Evolutionary conservation across 1,140 invertebrate species (phyloP), one percentile per base, ranked within the genome.

Genomic region (Pseudomyrmex gracilis): DNA sequence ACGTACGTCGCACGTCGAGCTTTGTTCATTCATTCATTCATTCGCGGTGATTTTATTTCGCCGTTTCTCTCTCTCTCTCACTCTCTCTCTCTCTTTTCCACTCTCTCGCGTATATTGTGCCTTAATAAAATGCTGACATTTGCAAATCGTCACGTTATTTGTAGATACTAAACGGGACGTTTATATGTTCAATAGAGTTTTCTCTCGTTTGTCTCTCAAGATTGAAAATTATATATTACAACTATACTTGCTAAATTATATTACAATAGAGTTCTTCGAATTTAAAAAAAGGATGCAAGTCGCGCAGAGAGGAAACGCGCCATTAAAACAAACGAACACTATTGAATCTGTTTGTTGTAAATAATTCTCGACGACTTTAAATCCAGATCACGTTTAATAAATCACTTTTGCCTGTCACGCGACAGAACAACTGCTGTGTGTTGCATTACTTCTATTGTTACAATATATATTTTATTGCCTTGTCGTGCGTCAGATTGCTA

Each of bases 371-470:
- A 45, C 47, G 43, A 76, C 61, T 67, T 80, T 68, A 70, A 47
- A 47, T 58, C 70, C 76, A 20, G 53, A 80, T 80, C 66, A 67
- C 66, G 43, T 80, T 80, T 70, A n/a, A 80, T 68, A 55, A 57
- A 78, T 78, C 64, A 68, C 10, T 57, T 68, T 68, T 68, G 47
- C 43, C 64, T 47, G 64, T 57, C 76, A 24, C 76, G 20, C 64
- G 64, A 34, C 34, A 70, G 49, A 45, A 24, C 43, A 68, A 78
- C 51, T 66, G 61, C 57, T 70, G 10, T 70, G 10, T 70, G 43
- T 68, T 51, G 34, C 34, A 34, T 34, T 34, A 70, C 66, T 71
- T 80, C 66, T 70, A 71, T 70, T 80, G 51, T 34, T 34, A 5
- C 5, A 7, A 34, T 70, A 80, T 70, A 80, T 80, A 80, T 70